Conservation (phyloP, 2,797 vertebrate species). For the Enteromius mattozi region DNA sequence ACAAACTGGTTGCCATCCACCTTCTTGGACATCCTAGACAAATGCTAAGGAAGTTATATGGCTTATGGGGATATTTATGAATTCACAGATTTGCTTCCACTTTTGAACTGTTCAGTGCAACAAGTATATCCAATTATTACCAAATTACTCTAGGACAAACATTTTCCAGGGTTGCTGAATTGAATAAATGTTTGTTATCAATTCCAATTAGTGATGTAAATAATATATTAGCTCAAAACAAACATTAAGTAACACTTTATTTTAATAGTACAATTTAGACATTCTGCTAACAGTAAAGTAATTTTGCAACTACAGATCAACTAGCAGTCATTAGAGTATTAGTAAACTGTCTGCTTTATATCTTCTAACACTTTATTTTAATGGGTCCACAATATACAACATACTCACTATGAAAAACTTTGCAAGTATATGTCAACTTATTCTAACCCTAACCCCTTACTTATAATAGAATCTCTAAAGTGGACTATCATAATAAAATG, state of each 20-base stretch:
- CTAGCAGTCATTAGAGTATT: no score
- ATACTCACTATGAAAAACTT: no score
- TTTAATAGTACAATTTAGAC: no score
- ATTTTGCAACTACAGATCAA: no score
- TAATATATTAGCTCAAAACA: neutral
- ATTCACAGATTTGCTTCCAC: neutral
- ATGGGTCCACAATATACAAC: no score
- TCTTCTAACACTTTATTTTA: no score
- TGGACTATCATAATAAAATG: neutral
- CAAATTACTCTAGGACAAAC: neutral
- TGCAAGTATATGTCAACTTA: no score
- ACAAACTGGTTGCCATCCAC: slow-evolving; percentile 1
- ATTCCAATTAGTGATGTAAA: neutral
- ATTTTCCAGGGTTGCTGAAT: neutral
- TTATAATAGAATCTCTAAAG: no score
- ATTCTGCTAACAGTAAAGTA: no score
- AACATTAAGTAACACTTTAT: neutral
- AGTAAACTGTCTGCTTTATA: no score
- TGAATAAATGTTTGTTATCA: neutral
- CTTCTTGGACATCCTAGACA: neutral
- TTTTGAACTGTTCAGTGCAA: neutral
- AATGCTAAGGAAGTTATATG: slow-evolving; percentile 28
- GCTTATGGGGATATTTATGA: slow-evolving; percentile 12
- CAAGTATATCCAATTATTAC: neutral
- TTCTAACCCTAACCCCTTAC: no score